Evolutionary conservation across 1,140 invertebrate genomes (phyloP).

Genomic region (Prorops nasuta): DNA sequence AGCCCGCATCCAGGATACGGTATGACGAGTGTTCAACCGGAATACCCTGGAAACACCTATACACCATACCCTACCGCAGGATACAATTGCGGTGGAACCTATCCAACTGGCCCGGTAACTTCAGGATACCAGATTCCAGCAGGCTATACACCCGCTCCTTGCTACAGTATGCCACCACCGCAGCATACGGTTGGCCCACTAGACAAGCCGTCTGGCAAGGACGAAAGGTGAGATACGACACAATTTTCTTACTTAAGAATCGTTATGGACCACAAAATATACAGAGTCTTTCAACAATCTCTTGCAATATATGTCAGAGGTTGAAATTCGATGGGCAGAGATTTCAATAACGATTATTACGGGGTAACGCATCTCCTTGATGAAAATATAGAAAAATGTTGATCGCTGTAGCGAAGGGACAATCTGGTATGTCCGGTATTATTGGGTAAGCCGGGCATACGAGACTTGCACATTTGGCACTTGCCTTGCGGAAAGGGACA

Average conservation of each 20-base stretch:
- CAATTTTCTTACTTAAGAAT: too few species aligned
- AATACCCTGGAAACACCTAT: slow-evolving; percentile 75
- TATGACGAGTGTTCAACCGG: slow-evolving; percentile 70
- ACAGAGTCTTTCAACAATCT: too few species aligned
- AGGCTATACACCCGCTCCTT: slow-evolving; percentile 71
- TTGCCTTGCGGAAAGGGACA: slow-evolving; percentile 36
- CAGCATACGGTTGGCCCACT: slow-evolving; percentile 68
- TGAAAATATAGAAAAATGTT: too few species aligned
- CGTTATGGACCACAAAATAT: too few species aligned
- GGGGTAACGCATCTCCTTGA: too few species aligned
- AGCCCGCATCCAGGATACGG: slow-evolving; percentile 82
- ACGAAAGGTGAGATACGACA: slow-evolving; percentile 71
- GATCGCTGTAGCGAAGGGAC: neutral
- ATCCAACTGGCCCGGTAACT: slow-evolving; percentile 64
- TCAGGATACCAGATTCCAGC: slow-evolving; percentile 65
- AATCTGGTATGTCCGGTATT: neutral
- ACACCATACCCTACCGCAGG: slow-evolving; percentile 65
- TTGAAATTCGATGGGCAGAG: too few species aligned
- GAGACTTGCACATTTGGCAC: slow-evolving; percentile 12
- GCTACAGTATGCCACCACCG: slow-evolving; percentile 82
- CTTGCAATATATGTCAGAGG: too few species aligned
- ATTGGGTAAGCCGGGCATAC: neutral
- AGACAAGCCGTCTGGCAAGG: slow-evolving; percentile 69
- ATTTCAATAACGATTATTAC: too few species aligned
- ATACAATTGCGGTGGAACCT: slow-evolving; percentile 64